phyloP scores from a whole-genome alignment of 2,888 invertebrate species.

The Cataglyphis livida region DNA sequence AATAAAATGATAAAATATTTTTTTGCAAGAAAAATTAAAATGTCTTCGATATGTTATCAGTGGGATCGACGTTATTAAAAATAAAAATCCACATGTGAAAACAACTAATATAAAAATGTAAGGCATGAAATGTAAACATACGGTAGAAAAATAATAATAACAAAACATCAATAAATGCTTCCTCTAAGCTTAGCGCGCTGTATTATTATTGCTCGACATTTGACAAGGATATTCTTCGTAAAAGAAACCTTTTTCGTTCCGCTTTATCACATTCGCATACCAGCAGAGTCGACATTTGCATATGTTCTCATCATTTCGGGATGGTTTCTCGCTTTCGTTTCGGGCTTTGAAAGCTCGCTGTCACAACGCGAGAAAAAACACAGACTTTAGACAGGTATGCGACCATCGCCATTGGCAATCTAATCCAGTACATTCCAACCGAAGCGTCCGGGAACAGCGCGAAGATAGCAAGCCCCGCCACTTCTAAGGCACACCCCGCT shows the following conservation, averaged over 20 bases:
- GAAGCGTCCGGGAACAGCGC: slow-evolving; percentile 62
- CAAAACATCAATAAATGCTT: not conserved
- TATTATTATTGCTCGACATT: slow-evolving; percentile 26
- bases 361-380: slow-evolving; percentile 32
- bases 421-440: slow-evolving; percentile 77
- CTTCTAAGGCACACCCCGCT: slow-evolving; percentile 77
- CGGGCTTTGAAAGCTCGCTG: slow-evolving; percentile 36
- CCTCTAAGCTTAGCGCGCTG: not conserved
- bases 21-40: not conserved
- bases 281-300: not conserved
- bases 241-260: slow-evolving; percentile 2
- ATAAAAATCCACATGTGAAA: not conserved
- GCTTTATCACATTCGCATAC: slow-evolving; percentile 14
- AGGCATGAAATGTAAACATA: not conserved
- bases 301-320: slow-evolving; percentile 7
- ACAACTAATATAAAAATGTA: not conserved
- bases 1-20: not conserved
- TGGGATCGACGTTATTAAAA: not conserved
- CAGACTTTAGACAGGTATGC: slow-evolving; percentile 63
- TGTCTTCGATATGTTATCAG: not conserved
- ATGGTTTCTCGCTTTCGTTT: not conserved
- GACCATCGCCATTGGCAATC: slow-evolving; percentile 66
- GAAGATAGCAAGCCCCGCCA: slow-evolving; percentile 57
- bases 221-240: slow-evolving; percentile 8
- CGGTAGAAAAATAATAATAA: not conserved